phyloP scores from a whole-genome alignment of 2,888 invertebrate genomes.

The Taphrorychus bicolor region DNA sequence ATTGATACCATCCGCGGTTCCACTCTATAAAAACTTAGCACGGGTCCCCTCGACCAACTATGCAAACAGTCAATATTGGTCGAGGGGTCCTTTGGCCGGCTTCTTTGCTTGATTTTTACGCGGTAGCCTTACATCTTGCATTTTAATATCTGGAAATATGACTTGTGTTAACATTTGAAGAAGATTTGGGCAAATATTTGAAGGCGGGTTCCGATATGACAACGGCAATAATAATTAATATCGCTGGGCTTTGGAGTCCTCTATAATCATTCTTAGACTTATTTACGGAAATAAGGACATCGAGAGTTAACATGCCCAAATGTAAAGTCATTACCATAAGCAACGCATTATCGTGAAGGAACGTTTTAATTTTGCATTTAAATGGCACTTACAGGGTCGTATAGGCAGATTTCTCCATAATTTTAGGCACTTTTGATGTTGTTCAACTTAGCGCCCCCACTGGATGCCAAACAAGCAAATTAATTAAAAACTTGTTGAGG shows the following conservation, averaged over 20 bases:
- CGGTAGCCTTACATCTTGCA: slow-evolving; percentile 4
- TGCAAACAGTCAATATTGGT: slow-evolving; percentile 4
- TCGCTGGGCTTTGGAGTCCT: background rate
- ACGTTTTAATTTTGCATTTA: slow-evolving; percentile 1
- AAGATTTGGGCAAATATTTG: background rate
- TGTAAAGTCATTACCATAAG: background rate
- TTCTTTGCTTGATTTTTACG: background rate
- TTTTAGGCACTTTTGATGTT: too few relatives aligned
- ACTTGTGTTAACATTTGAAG: slow-evolving; percentile 6
- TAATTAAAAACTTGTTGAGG: too few relatives aligned
- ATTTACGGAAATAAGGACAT: slow-evolving; percentile 5
- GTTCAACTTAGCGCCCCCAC: too few relatives aligned
- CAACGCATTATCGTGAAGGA: slow-evolving; percentile 7
- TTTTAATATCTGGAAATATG: background rate
- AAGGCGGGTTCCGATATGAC: background rate
- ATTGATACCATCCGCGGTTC: background rate
- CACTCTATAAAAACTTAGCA: background rate
- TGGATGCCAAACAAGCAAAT: too few relatives aligned
- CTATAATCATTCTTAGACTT: too few relatives aligned
- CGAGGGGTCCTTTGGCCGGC: background rate
- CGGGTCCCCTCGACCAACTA: slow-evolving; percentile 7
- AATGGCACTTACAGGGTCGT: slow-evolving; percentile 1
- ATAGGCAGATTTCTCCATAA: too few relatives aligned
- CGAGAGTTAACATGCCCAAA: slow-evolving; percentile 6
- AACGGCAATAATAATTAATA: background rate